Base-by-base conservation (phyloP, 2,113 vertebrate genomes). In the Rhinolophus ferrumequinum region DNA sequence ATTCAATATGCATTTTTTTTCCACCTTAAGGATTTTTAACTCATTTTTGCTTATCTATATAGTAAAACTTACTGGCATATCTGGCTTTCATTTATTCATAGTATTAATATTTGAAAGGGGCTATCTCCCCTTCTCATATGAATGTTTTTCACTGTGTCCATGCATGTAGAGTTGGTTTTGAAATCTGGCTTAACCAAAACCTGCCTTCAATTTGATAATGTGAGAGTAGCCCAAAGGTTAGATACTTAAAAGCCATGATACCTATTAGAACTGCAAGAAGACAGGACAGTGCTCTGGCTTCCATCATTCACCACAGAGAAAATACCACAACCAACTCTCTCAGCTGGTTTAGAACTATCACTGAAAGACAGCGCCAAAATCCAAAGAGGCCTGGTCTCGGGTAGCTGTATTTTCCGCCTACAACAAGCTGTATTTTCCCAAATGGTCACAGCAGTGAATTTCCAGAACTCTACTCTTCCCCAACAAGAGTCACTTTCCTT, bases 71-170 rank as follows among this genome's bases (percentile, higher is more conserved):
- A 79, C 1, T 16, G 69, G 41, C 75, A 47, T 47, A 15, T 50
- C 50, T 93, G 41, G 38, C 77, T 84, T 95, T 95, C 41, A 56
- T 72, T 84, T 75, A 90, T 33, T 4, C 11, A 38, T n/a, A 88
- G 70, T 87, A 60, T 67, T 87, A 88, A 93, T 77, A 79, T 73
- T 88, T 79, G 18, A 60, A 7, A 83, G 18, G 26, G 28, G 8
- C 86, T 87, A 47, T 93, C 69, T 75, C 56, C 26, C 44, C n/a
- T 90, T 90, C 18, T 38, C 62, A 91, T 73, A 66, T 91, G 22
- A 91, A 94, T 5, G 22, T 38, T 96, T 96, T 96, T 96, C 58
- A 95, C 18, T 92, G 38, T 69, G 50, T 88, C 69, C 19, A 73
- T 67, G 50, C n/a, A 67, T 38, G 47, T 50, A 64, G 14, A 85